These are phyloP conservation scores for Scaptomyza graminum DNA, from an alignment of 1,140 invertebrate genomes.

Conservation along the genomic window DNA sequence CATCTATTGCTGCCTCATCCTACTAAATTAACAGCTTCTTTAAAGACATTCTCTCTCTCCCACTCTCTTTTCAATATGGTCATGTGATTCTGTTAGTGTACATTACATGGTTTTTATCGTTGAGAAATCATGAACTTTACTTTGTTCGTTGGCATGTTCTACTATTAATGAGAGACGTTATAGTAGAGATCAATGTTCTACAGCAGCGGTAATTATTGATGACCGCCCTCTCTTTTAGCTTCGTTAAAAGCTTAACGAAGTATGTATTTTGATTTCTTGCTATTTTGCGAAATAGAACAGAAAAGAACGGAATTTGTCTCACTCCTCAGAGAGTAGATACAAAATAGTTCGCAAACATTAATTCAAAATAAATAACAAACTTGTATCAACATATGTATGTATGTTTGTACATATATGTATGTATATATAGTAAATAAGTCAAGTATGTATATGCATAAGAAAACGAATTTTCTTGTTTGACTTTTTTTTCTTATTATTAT, in stretches of 20 bases:
- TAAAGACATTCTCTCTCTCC: conserved; percentile 15
- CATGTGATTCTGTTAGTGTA: conserved; percentile 3
- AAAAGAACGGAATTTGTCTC: neutral
- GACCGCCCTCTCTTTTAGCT: neutral
- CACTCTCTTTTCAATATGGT: conserved; percentile 1
- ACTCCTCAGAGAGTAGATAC: neutral
- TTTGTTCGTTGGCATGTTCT: conserved; percentile 10
- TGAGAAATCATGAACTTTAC: conserved; percentile 3
- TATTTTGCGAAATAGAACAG: neutral
- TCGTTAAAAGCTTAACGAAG: neutral
- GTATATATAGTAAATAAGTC: conserved; percentile 11
- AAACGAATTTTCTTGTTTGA: conserved; percentile 38
- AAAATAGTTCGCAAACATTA: neutral
- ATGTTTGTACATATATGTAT: conserved; percentile 23
- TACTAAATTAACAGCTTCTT: conserved; percentile 54
- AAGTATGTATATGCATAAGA: conserved; percentile 60
- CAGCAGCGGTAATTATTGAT: neutral
- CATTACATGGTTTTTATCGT: neutral
- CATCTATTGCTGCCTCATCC: conserved; percentile 27
- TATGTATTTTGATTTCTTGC: no score
- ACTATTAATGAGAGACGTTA: conserved; percentile 9
- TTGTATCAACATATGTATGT: neutral
- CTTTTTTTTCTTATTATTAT: conserved; percentile 22
- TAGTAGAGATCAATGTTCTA: conserved; percentile 1
- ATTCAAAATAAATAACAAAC: neutral